Evolutionary conservation across 37 sponge, comb jelly and placozoan species (phyloP).

Genomic region (Petrosia ficiformis): DNA sequence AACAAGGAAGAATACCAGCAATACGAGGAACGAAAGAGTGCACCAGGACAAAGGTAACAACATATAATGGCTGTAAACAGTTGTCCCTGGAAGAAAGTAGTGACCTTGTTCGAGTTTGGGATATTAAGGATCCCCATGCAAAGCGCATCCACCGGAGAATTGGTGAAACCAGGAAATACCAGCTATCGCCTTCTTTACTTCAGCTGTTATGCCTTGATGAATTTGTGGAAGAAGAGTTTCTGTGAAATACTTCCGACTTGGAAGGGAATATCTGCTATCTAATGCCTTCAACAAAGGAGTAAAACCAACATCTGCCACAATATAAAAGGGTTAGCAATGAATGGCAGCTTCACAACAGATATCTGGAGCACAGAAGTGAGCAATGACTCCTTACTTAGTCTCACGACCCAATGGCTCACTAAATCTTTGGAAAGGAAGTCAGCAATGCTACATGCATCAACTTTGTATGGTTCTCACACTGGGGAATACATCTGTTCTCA

Average conservation of each 20-base stretch:
- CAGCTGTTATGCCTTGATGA: neutral
- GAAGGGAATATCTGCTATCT: neutral
- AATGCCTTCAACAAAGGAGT: neutral
- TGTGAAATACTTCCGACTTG: neutral
- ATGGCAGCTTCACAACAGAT: constrained; percentile 25
- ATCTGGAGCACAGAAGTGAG: constrained; percentile 14
- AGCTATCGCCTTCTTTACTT: neutral
- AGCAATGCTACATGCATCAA: constrained; percentile 8
- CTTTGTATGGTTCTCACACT: constrained; percentile 16
- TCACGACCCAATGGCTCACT: constrained; percentile 20
- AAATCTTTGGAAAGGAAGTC: constrained; percentile 2
- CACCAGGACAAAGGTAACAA: no score
- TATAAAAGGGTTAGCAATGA: neutral
- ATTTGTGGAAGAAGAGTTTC: neutral
- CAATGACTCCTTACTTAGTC: constrained; percentile 19
- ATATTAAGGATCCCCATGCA: no score
- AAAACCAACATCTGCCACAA: neutral
- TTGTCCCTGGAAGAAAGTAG: no score
- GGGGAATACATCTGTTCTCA: constrained; percentile 10
- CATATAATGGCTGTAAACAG: no score
- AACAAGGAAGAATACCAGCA: no score
- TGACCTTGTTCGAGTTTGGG: no score
- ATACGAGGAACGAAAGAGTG: no score
- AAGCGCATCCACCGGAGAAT: no score
- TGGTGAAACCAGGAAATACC: no score